These are phyloP conservation scores for Drosophila sordidula DNA, from an alignment of 2,888 invertebrate species.

Conservation along the genomic window DNA sequence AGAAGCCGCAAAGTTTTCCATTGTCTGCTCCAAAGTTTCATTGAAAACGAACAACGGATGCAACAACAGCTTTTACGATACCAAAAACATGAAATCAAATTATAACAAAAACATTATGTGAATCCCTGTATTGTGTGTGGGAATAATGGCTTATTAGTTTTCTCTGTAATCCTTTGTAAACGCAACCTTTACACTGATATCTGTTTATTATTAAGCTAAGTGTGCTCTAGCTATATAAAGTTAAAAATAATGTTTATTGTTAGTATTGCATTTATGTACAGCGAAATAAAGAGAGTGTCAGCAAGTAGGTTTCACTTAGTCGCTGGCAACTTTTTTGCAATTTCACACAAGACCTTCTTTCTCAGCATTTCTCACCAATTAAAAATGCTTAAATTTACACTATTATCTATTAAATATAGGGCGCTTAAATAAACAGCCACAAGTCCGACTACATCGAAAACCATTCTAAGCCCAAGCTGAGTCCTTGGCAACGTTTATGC, in stretches of 20 bases:
- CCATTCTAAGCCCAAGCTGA: neutral
- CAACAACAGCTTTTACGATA: neutral
- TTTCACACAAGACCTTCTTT: too few species aligned
- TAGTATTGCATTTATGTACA: too few species aligned
- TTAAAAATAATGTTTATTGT: too few species aligned
- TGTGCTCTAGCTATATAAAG: neutral
- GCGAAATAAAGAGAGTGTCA: too few species aligned
- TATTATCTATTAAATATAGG: too few species aligned
- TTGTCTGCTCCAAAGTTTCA: neutral
- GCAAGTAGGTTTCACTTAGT: too few species aligned
- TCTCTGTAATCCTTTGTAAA: neutral
- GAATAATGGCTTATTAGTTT: neutral
- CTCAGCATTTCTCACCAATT: too few species aligned
- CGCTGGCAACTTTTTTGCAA: too few species aligned
- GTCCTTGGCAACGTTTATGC: slow-evolving; percentile 4
- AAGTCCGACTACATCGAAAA: too few species aligned
- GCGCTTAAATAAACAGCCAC: too few species aligned
- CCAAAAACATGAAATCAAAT: neutral
- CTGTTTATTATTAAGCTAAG: neutral
- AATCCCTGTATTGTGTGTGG: neutral
- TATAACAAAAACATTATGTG: neutral
- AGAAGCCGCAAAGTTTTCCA: slow-evolving; percentile 6
- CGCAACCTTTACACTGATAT: neutral
- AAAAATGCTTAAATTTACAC: too few species aligned
- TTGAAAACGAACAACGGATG: neutral